Evolutionary conservation across 2,797 vertebrate species (phyloP), one percentile per base, ranked within the genome.

Genomic region (Anguilla obscura): DNA sequence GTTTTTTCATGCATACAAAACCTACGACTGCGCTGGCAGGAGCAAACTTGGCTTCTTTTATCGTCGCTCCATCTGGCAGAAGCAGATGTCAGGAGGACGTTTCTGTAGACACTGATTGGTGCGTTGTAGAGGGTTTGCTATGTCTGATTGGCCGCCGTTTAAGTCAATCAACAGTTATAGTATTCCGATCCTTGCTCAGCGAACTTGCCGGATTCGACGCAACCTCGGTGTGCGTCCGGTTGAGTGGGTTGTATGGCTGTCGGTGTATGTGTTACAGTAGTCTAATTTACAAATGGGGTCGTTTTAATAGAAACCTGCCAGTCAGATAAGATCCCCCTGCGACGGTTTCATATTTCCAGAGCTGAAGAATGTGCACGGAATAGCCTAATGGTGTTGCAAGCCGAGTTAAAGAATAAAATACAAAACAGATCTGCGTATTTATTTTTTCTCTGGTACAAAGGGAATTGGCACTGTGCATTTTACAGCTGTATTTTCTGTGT

Each of bases 51-150:
- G 85, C 85, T 85, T 82, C 40, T 63, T n/a, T 63, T 48, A 33
- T 54, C 56, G 79, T 50, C 24, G 56, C 63, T 85, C 85, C 88
- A 86, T 89, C 88, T 89, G 88, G 86, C 76, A 76, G 76, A 87
- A 87, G 88, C 88, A 86, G 80, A 89, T 89, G 88, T 88, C 87
- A 83, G 52, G 84, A 87, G 58, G 88, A 79, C 86, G 86, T 76
- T 86, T 48, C n/a, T 58, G 33, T 79, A 79, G 83, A 79, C 45
- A 69, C 86, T 89, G 88, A 86, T 86, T 89, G 88, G 85, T 45
- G 58, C 18, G 60, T 12, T 74, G 71, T 27, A 74, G 16, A 36
- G 79, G 63, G 16, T 24, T 27, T 58, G 36, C 66, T 52, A 27
- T 56, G 54, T 80, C 60, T 66, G 87, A 52, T 87, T 87, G 86